A percentile compares a stretch with the other conserved stretches of the same genome.
phyloP scores from a whole-genome alignment of 2,113 vertebrate genomes.

The Etheostoma spectabile region DNA sequence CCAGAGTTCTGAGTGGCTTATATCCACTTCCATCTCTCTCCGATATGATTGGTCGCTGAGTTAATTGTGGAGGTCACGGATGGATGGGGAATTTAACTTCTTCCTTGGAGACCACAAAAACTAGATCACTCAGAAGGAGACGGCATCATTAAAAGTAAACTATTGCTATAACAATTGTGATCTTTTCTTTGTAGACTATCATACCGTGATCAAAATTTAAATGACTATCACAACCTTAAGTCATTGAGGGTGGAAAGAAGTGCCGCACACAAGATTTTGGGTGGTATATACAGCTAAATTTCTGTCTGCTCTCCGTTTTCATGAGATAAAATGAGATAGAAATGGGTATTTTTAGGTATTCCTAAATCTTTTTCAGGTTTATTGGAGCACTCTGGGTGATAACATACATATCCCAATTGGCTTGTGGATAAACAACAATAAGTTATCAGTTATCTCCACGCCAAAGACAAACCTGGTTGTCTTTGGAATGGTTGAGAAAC shows the following conservation, averaged over 20 bases:
- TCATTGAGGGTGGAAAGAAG: neutral
- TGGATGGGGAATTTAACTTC: slow-evolving; percentile 69
- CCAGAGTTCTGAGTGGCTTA: slow-evolving; percentile 69
- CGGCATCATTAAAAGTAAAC: slow-evolving; percentile 67
- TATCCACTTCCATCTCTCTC: slow-evolving; percentile 58
- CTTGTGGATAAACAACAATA: neutral
- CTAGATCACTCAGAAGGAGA: slow-evolving; percentile 74
- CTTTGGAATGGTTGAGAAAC: neutral
- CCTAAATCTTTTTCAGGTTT: neutral
- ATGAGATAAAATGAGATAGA: no score
- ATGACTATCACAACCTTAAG: neutral
- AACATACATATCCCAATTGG: neutral
- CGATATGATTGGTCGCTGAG: slow-evolving; percentile 70
- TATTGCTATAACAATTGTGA: slow-evolving; percentile 35
- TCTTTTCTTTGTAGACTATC: slow-evolving; percentile 34
- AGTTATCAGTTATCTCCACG: neutral
- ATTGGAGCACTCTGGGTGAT: neutral
- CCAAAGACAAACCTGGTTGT: neutral
- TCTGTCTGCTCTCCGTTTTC: neutral
- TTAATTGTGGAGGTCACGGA: slow-evolving; percentile 75
- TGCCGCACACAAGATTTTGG: neutral
- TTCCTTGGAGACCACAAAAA: slow-evolving; percentile 72
- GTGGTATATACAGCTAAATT: neutral
- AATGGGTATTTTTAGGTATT: neutral
- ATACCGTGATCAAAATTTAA: slow-evolving; percentile 4